Percentiles rank a stretch among this genome's conserved stretches.
These are phyloP conservation scores for Aphelocoma californica DNA, from an alignment of 2,797 vertebrate genomes.

Conservation along the genomic window DNA sequence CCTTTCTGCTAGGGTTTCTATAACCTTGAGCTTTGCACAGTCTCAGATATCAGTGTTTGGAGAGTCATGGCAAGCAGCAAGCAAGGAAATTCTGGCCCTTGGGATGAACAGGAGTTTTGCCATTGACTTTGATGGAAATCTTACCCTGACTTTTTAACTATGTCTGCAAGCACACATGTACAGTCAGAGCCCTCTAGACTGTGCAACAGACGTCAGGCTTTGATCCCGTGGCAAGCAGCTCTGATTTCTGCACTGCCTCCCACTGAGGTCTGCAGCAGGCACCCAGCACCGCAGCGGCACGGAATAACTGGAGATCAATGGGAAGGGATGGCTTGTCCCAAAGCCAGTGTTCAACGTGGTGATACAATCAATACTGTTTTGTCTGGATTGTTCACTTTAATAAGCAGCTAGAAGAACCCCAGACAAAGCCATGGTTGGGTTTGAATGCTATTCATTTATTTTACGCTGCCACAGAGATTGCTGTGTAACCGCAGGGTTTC, in stretches of 20 bases:
- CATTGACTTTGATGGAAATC: neutral
- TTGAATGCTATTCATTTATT: slow-evolving; percentile 61
- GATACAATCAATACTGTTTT: slow-evolving; percentile 55
- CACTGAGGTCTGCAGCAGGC: neutral
- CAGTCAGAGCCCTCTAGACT: neutral
- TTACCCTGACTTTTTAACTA: slow-evolving; percentile 11
- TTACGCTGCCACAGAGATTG: slow-evolving; percentile 48
- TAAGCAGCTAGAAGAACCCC: slow-evolving; percentile 28
- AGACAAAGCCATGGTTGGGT: slow-evolving; percentile 30
- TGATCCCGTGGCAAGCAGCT: slow-evolving; percentile 50
- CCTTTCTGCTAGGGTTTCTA: neutral
- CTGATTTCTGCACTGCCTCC: slow-evolving; percentile 34
- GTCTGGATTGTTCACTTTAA: slow-evolving; percentile 41
- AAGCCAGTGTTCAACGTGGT: neutral
- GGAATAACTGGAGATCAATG: neutral
- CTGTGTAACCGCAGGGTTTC: slow-evolving; percentile 29
- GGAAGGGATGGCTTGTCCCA: neutral
- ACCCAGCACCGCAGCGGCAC: neutral
- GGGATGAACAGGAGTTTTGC: neutral
- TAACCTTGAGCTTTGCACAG: slow-evolving; percentile 25
- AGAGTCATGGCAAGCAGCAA: neutral
- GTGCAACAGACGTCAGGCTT: neutral
- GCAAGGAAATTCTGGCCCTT: neutral
- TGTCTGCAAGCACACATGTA: neutral
- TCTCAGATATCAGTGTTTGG: slow-evolving; percentile 7